phyloP scores from a whole-genome alignment of 2,888 invertebrate species.

The Drosophila fulvimacula region DNA sequence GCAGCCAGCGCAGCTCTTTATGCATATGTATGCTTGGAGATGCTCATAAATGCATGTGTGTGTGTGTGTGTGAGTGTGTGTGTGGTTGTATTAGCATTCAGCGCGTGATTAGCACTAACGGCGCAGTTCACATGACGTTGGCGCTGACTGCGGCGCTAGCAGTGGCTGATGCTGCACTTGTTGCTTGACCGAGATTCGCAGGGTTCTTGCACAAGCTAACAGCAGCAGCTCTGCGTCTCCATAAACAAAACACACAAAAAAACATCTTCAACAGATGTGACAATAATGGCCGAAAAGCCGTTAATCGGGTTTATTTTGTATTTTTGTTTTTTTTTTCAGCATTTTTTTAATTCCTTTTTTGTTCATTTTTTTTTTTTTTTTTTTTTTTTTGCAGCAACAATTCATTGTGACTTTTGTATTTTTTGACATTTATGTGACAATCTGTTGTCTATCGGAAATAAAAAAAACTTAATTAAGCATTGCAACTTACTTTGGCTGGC shows the following conservation, averaged over 20 bases:
- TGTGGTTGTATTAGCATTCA: slow-evolving; percentile 32
- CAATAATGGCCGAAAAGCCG: slow-evolving; percentile 51
- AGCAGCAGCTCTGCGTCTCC: slow-evolving; percentile 13
- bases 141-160: slow-evolving; percentile 8
- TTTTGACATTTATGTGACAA: slow-evolving; percentile 25
- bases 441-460: slow-evolving; percentile 23
- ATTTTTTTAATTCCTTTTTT: not conserved
- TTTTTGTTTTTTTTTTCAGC: not conserved
- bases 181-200: slow-evolving; percentile 72
- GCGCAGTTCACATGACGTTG: slow-evolving; percentile 43
- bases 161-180: slow-evolving; percentile 64
- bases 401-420: slow-evolving; percentile 13
- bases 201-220: slow-evolving; percentile 49
- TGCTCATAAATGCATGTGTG: not conserved
- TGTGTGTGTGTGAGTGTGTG: not conserved
- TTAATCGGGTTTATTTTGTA: slow-evolving; percentile 37
- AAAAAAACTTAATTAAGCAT: slow-evolving; percentile 22
- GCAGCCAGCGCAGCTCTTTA: slow-evolving; percentile 5
- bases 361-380: not conserved
- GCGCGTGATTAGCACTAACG: slow-evolving; percentile 57
- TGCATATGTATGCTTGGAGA: slow-evolving; percentile 4
- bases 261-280: slow-evolving; percentile 41
- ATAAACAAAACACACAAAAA: slow-evolving; percentile 20
- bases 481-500: slow-evolving; percentile 47
- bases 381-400: slow-evolving; percentile 3